phyloP scores from a whole-genome alignment of 2,888 invertebrate species.

The Beris morrisii region DNA sequence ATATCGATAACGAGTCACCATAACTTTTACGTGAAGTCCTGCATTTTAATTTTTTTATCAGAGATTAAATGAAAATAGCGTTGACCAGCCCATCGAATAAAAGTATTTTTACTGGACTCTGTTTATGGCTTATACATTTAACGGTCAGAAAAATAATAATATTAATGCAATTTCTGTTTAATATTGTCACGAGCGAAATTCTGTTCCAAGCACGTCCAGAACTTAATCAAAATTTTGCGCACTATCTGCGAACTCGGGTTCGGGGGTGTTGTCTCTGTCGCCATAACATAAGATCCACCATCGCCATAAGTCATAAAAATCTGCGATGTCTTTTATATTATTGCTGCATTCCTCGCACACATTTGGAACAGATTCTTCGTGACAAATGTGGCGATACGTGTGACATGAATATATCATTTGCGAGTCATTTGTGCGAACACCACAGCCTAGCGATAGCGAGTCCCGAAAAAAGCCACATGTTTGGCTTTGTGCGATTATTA shows the following conservation, averaged over 20 bases:
- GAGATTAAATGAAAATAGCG: no score
- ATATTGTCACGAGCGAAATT: no score
- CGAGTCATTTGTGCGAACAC: no score
- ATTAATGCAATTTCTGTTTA: no score
- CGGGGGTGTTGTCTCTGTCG: constrained; percentile 12
- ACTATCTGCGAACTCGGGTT: constrained; percentile 10
- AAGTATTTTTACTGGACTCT: no score
- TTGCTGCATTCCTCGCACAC: constrained; percentile 27
- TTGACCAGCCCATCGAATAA: no score
- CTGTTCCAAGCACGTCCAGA: constrained; percentile 18
- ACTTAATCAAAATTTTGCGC: constrained; percentile 31
- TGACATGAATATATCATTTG: constrained; percentile 34
- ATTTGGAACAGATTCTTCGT: constrained; percentile 17
- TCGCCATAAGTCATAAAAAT: constrained; percentile 25
- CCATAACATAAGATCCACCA: constrained; percentile 7
- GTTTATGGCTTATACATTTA: no score
- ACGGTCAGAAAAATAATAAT: no score
- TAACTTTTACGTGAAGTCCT: no score
- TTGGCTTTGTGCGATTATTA: constrained; percentile 10
- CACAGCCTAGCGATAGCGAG: no score
- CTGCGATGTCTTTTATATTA: constrained; percentile 9
- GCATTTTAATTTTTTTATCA: no score
- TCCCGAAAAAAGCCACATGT: background rate
- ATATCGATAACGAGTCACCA: no score
- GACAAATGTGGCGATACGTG: constrained; percentile 31